Conservation (phyloP, 2,113 vertebrate genomes). For the Gambusia holbrooki region DNA sequence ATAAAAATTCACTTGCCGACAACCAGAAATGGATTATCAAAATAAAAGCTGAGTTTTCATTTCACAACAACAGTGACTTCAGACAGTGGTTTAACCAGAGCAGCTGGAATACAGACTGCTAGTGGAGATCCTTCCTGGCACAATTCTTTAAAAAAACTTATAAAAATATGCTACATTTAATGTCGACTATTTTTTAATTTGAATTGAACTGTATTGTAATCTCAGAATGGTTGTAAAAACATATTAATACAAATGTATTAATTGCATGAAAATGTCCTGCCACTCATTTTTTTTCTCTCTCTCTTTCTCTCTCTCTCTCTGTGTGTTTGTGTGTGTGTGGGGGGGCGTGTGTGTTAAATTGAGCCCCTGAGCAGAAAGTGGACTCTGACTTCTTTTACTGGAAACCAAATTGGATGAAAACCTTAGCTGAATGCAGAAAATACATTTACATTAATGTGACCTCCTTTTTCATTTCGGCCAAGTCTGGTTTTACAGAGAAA, state of each 20-base stretch:
- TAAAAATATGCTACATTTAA: too few species aligned
- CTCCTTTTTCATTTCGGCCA: slow-evolving; percentile 3
- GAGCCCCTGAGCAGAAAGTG: neutral
- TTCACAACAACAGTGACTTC: too few species aligned
- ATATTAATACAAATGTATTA: neutral
- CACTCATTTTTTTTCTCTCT: neutral
- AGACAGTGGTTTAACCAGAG: too few species aligned
- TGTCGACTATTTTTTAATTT: too few species aligned
- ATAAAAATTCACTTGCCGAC: too few species aligned
- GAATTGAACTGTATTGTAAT: too few species aligned
- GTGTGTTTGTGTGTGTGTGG: neutral
- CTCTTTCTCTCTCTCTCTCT: neutral
- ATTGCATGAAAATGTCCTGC: neutral
- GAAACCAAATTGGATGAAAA: slow-evolving; percentile 7
- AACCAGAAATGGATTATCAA: too few species aligned
- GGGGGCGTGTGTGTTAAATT: neutral
- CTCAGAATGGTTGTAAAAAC: too few species aligned
- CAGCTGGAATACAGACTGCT: too few species aligned
- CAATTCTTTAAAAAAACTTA: too few species aligned
- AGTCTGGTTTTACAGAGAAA: slow-evolving; percentile 28
- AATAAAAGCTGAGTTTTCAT: too few species aligned
- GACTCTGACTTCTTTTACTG: neutral
- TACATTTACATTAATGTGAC: slow-evolving; percentile 21
- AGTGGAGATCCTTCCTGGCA: too few species aligned
- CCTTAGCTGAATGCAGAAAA: slow-evolving; percentile 36